Evolutionary conservation across 2,113 vertebrate genomes (phyloP).

Genomic region (Siphamia tubifer): DNA sequence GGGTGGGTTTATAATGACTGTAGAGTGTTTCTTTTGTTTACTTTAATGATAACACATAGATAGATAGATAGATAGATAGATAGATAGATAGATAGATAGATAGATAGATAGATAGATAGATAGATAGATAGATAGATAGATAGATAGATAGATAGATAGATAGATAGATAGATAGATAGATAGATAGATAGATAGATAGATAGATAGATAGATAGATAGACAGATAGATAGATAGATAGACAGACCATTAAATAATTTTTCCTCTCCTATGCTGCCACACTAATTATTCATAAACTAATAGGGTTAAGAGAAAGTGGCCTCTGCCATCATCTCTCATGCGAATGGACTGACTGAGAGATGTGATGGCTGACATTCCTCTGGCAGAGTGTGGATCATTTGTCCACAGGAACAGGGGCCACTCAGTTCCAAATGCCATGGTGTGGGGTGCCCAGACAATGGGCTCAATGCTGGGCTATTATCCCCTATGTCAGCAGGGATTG

Average conservation of each 20-base stretch:
- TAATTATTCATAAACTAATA: conserved; percentile 73
- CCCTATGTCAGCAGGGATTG: conserved; percentile 77
- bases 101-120: conserved; percentile 25
- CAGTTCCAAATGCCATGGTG: conserved; percentile 75
- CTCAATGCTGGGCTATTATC: conserved; percentile 75
- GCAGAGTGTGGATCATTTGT: conserved; percentile 77
- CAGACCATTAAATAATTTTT: conserved; percentile 31
- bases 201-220: conserved; percentile 24
- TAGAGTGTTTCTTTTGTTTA: conserved; percentile 66
- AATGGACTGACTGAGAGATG: conserved; percentile 63
- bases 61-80: conserved; percentile 17
- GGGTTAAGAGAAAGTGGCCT: conserved; percentile 67
- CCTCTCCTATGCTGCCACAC: too few relatives aligned
- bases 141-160: conserved; percentile 24
- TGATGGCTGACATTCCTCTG: conserved; percentile 71
- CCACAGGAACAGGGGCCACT: conserved; percentile 62
- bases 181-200: conserved; percentile 27
- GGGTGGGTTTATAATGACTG: conserved; percentile 63
- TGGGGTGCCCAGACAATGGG: conserved; percentile 77
- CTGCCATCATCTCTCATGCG: conserved; percentile 59
- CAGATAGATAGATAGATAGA: conserved; percentile 23
- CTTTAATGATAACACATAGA: conserved; percentile 46
- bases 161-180: not conserved
- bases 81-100: conserved; percentile 31
- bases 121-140: conserved; percentile 24